Base-by-base conservation (phyloP, 1,140 invertebrate genomes). In the Platyscapa corneri region DNA sequence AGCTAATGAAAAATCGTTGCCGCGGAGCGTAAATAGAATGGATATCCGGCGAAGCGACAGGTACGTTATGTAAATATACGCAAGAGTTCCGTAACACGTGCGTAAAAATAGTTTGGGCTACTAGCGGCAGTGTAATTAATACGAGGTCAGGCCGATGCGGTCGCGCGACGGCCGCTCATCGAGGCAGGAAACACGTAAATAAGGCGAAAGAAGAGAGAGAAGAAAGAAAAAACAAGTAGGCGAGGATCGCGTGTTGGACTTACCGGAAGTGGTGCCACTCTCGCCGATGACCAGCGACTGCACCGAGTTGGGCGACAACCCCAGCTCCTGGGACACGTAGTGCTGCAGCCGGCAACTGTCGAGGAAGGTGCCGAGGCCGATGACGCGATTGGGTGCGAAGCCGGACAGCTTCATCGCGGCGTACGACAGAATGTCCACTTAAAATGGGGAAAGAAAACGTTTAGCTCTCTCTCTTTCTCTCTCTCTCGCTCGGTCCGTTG, bases 341-440 rank as follows among this genome's bases (percentile, higher is more conserved):
- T 94, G 94, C 64, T 95, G 94, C 89, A 96, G 95, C 84, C 95
- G 90, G 70, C 94, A 93, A 65, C 94, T 95, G 87, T 96, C 95
- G 42, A 95, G 89, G 87, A 95, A 95, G 14, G 95, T 95, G 78
- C 95, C 95, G 53, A 95, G 92, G 6, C 95, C 95, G 86, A 96
- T 94, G 6, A 96, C 94, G 32, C 94, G 93, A 70, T 95, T 92
- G 39, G 93, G 91, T n/a, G 94, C 94, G 75, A 96, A 93, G 42
- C 95, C 95, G 84, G 94, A 95, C 72, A 95, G 85, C 85, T 95
- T 96, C 95, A 95, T 95, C 10, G 95, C 94, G 12, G 94, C 94
- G 87, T 95, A 96, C 46, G 94, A 95, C 84, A 96, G 77, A 86
- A 96, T 92, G 89, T 96, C 42, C 27, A 76, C 75, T 76, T 42